phyloP scores from a whole-genome alignment of 2,888 invertebrate genomes.

The Acrobasis consociella region DNA sequence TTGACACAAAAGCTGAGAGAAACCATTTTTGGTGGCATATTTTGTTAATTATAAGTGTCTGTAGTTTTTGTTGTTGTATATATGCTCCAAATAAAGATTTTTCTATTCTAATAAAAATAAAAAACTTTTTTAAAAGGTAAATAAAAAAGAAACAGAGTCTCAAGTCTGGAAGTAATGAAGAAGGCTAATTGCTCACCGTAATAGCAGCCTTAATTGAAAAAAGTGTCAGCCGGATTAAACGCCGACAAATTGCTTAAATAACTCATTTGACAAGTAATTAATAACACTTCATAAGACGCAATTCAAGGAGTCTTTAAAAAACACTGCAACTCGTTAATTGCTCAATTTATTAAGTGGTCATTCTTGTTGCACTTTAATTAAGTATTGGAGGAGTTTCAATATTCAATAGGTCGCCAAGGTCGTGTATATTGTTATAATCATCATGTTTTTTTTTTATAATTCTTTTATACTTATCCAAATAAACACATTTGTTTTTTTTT shows the following conservation, averaged over 20 bases:
- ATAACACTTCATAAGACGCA: neutral
- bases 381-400: neutral
- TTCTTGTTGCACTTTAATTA: neutral
- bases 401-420: neutral
- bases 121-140: neutral
- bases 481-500: too few relatives aligned
- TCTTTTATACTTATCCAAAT: too few relatives aligned
- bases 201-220: constrained; percentile 1
- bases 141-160: neutral
- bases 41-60: too few relatives aligned
- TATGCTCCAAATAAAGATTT: too few relatives aligned
- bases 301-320: neutral
- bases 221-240: neutral
- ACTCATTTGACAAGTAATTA: constrained; percentile 2
- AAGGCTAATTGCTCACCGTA: neutral
- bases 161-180: neutral
- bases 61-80: too few relatives aligned
- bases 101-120: neutral
- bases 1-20: too few relatives aligned
- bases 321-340: neutral
- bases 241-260: neutral
- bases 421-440: too few relatives aligned
- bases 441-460: too few relatives aligned
- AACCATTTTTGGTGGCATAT: too few relatives aligned
- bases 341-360: neutral